A percentile compares a stretch with the other conserved stretches of the same genome.
Conservation (phyloP, 2,113 vertebrate species). For the Limanda limanda region DNA sequence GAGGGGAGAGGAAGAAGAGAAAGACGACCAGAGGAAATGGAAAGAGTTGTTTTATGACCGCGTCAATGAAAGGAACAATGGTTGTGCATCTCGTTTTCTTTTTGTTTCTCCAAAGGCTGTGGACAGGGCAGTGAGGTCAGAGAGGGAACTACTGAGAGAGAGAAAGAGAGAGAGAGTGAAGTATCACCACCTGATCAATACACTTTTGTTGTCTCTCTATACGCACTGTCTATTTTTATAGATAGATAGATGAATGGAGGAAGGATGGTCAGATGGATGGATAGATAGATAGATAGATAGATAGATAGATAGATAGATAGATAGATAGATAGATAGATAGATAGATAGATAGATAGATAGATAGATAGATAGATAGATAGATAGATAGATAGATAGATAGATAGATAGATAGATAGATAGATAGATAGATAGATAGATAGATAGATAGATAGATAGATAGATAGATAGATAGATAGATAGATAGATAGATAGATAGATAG, state of each 20-base stretch:
- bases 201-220: neutral
- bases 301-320: too few relatives aligned
- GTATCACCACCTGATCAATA: constrained; percentile 24
- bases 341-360: too few relatives aligned
- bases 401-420: too few relatives aligned
- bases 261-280: too few relatives aligned
- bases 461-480: neutral
- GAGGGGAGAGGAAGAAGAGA: constrained; percentile 19
- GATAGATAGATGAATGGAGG: neutral
- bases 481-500: neutral
- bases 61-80: constrained; percentile 55
- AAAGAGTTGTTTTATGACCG: constrained; percentile 49
- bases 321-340: too few relatives aligned
- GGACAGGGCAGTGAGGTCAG: constrained; percentile 40
- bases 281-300: too few relatives aligned
- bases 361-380: too few relatives aligned
- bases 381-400: too few relatives aligned
- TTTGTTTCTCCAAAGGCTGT: constrained; percentile 29
- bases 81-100: constrained; percentile 1
- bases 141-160: neutral
- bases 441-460: too few relatives aligned
- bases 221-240: neutral
- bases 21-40: constrained; percentile 37
- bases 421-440: too few relatives aligned
- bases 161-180: constrained; percentile 3